A percentile compares a stretch with the other conserved stretches of the same genome.
These are phyloP conservation scores for Romanogobio albipinnatus DNA, from an alignment of 2,113 vertebrate genomes.

Conservation along the genomic window DNA sequence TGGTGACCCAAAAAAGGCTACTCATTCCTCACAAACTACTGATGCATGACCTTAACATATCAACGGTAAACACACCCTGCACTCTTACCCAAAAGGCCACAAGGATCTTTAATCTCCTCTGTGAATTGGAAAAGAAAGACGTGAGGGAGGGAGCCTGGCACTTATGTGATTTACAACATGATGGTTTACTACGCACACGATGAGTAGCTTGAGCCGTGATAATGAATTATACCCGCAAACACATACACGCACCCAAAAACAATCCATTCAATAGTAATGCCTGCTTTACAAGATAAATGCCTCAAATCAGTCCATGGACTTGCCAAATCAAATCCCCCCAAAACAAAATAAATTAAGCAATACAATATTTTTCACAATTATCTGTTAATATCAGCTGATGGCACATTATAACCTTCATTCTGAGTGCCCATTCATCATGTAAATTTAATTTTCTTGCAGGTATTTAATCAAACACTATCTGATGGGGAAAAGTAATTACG, in stretches of 20 bases:
- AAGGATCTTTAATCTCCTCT: not conserved
- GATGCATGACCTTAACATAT: conserved; percentile 17
- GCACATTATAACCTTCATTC: conserved; percentile 85
- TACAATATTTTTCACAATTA: conserved; percentile 85
- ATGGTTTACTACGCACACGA: not conserved
- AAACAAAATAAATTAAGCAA: conserved; percentile 86
- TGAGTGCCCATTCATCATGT: conserved; percentile 85
- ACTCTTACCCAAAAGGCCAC: not conserved
- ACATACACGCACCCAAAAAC: conserved; percentile 38
- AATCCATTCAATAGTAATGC: conserved; percentile 66
- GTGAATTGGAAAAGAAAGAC: conserved; percentile 4
- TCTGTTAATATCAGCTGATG: conserved; percentile 84
- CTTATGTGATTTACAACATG: conserved; percentile 34
- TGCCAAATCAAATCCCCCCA: conserved; percentile 73
- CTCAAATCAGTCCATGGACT: conserved; percentile 64
- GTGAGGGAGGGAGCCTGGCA: conserved; percentile 9
- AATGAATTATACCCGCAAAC: conserved; percentile 67
- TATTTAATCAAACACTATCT: conserved; percentile 94
- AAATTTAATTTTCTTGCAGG: conserved; percentile 91
- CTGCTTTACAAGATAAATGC: conserved; percentile 75
- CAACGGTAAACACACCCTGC: not conserved
- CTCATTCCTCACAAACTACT: conserved; percentile 2
- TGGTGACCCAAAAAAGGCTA: conserved; percentile 4
- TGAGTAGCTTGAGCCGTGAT: conserved; percentile 59
- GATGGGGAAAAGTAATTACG: conserved; percentile 90